Percentiles rank a stretch among this genome's conserved stretches.
These are phyloP conservation scores for Pampus argenteus DNA, from an alignment of 2,797 vertebrate species.

Conservation along the genomic window DNA sequence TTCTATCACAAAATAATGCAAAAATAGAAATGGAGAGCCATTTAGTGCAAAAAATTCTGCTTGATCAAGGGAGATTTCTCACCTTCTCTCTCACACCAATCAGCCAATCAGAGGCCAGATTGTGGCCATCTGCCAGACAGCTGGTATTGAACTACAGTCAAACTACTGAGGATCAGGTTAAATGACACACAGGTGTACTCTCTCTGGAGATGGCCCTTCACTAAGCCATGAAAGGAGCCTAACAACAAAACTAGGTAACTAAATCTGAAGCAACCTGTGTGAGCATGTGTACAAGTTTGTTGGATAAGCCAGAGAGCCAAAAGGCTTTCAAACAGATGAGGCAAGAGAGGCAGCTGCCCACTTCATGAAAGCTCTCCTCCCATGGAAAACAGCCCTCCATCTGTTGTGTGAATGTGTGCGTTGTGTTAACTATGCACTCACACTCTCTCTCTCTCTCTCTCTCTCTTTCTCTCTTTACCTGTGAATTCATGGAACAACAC, in stretches of 20 bases:
- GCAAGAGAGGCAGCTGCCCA: constrained; percentile 62
- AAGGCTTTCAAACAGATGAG: constrained; percentile 78
- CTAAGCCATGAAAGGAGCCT: constrained; percentile 17
- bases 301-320: constrained; percentile 63
- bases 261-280: constrained; percentile 44
- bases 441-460: too few relatives aligned
- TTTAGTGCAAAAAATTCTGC: constrained; percentile 4
- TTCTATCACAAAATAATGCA: constrained; percentile 33
- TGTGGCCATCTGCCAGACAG: constrained; percentile 48
- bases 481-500: constrained; percentile 47
- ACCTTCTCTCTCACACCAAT: constrained; percentile 10
- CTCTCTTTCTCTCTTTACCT: constrained; percentile 61
- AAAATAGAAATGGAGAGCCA: constrained; percentile 32
- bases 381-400: constrained; percentile 53
- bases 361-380: constrained; percentile 39
- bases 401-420: constrained; percentile 44
- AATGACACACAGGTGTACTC: constrained; percentile 14
- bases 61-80: neutral
- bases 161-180: constrained; percentile 17
- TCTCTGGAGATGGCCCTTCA: constrained; percentile 13
- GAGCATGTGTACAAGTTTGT: constrained; percentile 35
- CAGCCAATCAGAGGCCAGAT: constrained; percentile 39
- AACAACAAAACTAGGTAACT: constrained; percentile 25
- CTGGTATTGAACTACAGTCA: constrained; percentile 12
- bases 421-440: constrained; percentile 28